These are phyloP conservation scores for Syrista parreyssii DNA, from an alignment of 2,888 invertebrate species.

Conservation along the genomic window DNA sequence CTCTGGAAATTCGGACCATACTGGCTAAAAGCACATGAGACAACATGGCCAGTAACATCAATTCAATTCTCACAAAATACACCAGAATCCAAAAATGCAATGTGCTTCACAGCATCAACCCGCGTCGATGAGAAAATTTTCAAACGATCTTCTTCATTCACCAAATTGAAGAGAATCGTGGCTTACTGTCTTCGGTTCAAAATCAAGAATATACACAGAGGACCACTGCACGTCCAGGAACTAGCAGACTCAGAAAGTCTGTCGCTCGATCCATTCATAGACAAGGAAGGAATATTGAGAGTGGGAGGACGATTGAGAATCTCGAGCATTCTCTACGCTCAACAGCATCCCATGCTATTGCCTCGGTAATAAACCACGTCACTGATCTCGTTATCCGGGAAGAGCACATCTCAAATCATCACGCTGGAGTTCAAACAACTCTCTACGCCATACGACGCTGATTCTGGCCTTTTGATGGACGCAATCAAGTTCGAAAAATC, in stretches of 20 bases:
- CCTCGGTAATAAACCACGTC: slow-evolving; percentile 31
- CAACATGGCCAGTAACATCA: slow-evolving; percentile 5
- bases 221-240: not conserved
- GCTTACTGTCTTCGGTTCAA: not conserved
- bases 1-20: slow-evolving; percentile 23
- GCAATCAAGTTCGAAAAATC: slow-evolving; percentile 16
- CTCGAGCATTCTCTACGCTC: slow-evolving; percentile 19
- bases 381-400: slow-evolving; percentile 35
- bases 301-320: slow-evolving; percentile 38
- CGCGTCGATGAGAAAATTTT: slow-evolving; percentile 6
- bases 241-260: slow-evolving; percentile 19
- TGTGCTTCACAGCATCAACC: not conserved
- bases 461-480: slow-evolving; percentile 23
- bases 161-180: slow-evolving; percentile 1
- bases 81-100: slow-evolving; percentile 1
- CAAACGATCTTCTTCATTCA: not conserved
- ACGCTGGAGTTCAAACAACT: slow-evolving; percentile 33
- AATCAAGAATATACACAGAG: too few species aligned
- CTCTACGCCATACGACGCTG: slow-evolving; percentile 20
- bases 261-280: slow-evolving; percentile 33
- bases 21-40: slow-evolving; percentile 13
- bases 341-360: slow-evolving; percentile 34
- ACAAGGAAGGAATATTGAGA: slow-evolving; percentile 29
- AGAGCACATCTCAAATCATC: slow-evolving; percentile 30
- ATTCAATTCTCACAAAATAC: not conserved